Evolutionary conservation across 2,113 vertebrate genomes (phyloP).

Genomic region (Phocoena phocoena): DNA sequence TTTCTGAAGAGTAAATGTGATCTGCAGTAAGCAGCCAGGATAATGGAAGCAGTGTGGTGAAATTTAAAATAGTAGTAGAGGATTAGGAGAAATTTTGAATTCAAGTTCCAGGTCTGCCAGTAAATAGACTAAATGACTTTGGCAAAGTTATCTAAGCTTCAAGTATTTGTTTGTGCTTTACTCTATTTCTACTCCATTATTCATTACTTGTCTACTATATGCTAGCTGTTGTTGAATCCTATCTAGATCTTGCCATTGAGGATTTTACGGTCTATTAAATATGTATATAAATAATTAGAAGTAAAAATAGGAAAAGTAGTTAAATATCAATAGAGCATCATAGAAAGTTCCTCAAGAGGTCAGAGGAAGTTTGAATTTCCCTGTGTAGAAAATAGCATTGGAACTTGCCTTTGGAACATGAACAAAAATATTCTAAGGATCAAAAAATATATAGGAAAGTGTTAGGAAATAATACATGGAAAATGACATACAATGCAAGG

Average conservation of each 20-base stretch:
- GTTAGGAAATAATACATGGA: neutral
- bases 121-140: slow-evolving; percentile 23
- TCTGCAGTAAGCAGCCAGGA: neutral
- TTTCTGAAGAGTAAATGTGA: neutral
- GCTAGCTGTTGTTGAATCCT: neutral
- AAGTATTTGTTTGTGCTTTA: slow-evolving; percentile 32
- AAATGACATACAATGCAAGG: slow-evolving; percentile 11
- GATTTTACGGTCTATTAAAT: slow-evolving; percentile 17
- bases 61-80: slow-evolving; percentile 42
- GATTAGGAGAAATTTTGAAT: slow-evolving; percentile 32
- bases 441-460: neutral
- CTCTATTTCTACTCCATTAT: slow-evolving; percentile 30
- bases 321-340: neutral
- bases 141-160: slow-evolving; percentile 14
- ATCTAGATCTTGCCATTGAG: neutral
- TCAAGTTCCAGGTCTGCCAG: neutral
- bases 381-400: slow-evolving; percentile 40
- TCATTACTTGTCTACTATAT: neutral
- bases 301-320: slow-evolving; percentile 21
- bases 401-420: slow-evolving; percentile 10
- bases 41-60: neutral
- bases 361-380: slow-evolving; percentile 32
- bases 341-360: slow-evolving; percentile 13
- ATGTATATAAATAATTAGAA: slow-evolving; percentile 11
- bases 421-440: slow-evolving; percentile 11